These are phyloP conservation scores for Centruroides vittatus DNA, from an alignment of 1,140 invertebrate species.

Conservation along the genomic window DNA sequence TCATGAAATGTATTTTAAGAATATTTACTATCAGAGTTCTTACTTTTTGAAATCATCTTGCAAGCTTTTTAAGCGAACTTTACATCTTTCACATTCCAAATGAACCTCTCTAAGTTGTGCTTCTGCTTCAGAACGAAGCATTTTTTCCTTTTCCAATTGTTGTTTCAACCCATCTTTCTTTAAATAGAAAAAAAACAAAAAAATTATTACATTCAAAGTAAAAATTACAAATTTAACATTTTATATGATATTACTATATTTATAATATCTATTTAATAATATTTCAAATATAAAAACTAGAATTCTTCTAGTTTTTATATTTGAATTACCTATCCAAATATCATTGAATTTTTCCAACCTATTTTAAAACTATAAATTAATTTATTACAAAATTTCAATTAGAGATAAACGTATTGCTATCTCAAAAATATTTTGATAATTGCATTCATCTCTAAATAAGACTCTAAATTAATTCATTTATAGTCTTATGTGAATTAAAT, in stretches of 20 bases:
- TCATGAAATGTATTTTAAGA: too few relatives aligned
- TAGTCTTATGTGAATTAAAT: too few relatives aligned
- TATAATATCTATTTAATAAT: not conserved
- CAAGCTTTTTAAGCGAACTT: conserved; percentile 20
- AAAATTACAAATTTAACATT: not conserved
- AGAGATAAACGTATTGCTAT: too few relatives aligned
- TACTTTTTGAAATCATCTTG: conserved; percentile 25
- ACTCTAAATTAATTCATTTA: too few relatives aligned
- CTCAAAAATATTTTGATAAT: too few relatives aligned
- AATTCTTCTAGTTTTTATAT: too few relatives aligned
- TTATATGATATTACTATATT: not conserved
- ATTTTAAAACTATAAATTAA: too few relatives aligned
- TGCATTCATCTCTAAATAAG: too few relatives aligned
- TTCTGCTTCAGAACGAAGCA: conserved; percentile 24
- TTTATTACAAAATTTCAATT: too few relatives aligned
- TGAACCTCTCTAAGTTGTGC: conserved; percentile 23
- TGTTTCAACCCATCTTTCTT: conserved; percentile 8
- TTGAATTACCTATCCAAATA: too few relatives aligned
- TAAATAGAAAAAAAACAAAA: not conserved
- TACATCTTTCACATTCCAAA: conserved; percentile 22
- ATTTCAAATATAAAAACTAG: too few relatives aligned
- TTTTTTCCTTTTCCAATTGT: conserved; percentile 25
- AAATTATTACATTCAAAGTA: not conserved
- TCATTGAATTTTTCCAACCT: too few relatives aligned
- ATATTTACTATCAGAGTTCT: not conserved